Evolutionary conservation across 2,113 vertebrate genomes (phyloP).

Genomic region (Astur gentilis): DNA sequence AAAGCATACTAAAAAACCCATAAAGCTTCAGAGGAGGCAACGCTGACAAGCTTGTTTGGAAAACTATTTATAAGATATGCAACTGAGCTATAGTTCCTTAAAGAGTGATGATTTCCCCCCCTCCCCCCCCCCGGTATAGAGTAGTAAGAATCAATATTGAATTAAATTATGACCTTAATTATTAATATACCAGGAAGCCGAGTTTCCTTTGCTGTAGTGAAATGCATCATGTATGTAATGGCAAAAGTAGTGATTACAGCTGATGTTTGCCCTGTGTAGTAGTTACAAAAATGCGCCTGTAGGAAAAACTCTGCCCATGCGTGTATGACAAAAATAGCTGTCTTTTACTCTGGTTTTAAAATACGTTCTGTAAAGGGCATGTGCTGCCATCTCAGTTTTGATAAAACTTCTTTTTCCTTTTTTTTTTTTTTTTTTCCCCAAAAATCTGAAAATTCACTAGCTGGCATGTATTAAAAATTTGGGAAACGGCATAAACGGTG

Average conservation of each 20-base stretch:
- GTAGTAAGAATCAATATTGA: conserved; percentile 9
- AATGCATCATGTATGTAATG: not conserved
- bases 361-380: not conserved
- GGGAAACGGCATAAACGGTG: not conserved
- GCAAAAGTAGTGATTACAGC: not conserved
- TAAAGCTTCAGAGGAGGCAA: not conserved
- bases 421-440: too few species aligned
- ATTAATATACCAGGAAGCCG: conserved; percentile 23
- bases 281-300: not conserved
- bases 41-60: not conserved
- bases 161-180: conserved; percentile 30
- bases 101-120: not conserved
- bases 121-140: not conserved
- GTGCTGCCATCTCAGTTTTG: not conserved
- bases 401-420: not conserved
- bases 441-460: not conserved
- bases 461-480: not conserved
- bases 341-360: not conserved
- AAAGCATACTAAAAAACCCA: not conserved
- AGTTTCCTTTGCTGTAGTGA: not conserved
- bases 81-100: not conserved
- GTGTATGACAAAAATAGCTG: not conserved
- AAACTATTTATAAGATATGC: not conserved
- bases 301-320: not conserved
- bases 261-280: not conserved